Percentiles rank a stretch among this genome's conserved stretches.
Evolutionary conservation across 2,888 invertebrate species (phyloP).

Genomic region (Chirona hameri): DNA sequence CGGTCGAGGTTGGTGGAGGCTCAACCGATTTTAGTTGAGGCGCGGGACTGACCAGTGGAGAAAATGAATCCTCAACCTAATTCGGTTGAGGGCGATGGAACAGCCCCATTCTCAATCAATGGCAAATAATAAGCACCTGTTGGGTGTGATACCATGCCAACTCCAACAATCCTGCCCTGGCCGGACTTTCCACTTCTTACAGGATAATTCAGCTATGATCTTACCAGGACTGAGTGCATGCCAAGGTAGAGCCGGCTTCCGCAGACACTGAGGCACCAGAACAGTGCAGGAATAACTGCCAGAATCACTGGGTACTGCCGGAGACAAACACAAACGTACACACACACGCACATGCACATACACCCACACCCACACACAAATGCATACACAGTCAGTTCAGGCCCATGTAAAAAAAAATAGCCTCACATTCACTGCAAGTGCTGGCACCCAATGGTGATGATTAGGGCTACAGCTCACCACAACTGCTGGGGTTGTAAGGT

Average conservation of each 20-base stretch:
- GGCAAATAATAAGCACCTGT: too few species aligned
- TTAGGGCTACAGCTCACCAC: background rate
- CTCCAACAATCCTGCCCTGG: too few species aligned
- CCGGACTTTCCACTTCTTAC: too few species aligned
- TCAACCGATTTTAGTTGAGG: too few species aligned
- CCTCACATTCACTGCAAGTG: background rate
- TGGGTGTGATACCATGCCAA: too few species aligned
- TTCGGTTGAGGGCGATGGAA: too few species aligned
- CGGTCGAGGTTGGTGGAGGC: too few species aligned
- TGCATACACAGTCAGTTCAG: background rate
- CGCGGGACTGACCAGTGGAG: too few species aligned
- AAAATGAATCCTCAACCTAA: too few species aligned
- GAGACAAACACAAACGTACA: background rate
- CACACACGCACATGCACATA: background rate
- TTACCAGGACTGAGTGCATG: slow-evolving; percentile 86
- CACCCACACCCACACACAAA: too few species aligned
- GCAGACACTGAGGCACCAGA: slow-evolving; percentile 71
- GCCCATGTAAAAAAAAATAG: background rate
- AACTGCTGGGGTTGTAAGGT: background rate
- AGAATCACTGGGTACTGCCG: slow-evolving; percentile 50
- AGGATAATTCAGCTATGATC: slow-evolving; percentile 41
- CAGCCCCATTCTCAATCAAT: too few species aligned
- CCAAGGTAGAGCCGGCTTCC: slow-evolving; percentile 83
- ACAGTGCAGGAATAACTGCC: slow-evolving; percentile 49
- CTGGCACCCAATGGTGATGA: slow-evolving; percentile 31